These are phyloP conservation scores for Lamprotornis superbus DNA, from an alignment of 2,113 vertebrate genomes.

Conservation along the genomic window DNA sequence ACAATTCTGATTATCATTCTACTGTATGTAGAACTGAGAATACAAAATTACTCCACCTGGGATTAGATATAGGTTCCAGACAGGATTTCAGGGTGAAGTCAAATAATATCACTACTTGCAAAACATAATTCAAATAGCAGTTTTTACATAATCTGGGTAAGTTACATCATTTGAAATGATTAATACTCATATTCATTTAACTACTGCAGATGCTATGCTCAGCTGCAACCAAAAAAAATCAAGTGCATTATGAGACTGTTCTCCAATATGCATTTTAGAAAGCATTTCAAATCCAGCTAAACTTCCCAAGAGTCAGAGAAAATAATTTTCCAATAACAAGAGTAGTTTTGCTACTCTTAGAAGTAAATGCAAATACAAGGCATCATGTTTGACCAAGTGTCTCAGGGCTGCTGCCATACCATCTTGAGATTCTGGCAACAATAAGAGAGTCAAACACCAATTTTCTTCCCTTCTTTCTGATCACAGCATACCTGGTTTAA, in stretches of 20 bases:
- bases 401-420: not conserved
- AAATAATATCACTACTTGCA: not conserved
- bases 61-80: not conserved
- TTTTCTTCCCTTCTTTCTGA: not conserved
- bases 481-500: not conserved
- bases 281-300: not conserved
- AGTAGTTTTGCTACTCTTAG: not conserved
- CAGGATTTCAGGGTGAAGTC: not conserved
- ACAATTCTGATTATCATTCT: not conserved
- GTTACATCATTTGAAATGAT: not conserved
- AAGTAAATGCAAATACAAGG: not conserved
- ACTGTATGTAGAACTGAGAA: not conserved
- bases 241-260: not conserved
- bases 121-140: not conserved
- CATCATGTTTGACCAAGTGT: not conserved
- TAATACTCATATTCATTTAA: not conserved
- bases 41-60: not conserved
- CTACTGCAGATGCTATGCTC: not conserved
- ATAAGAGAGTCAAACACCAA: not conserved
- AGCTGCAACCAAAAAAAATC: not conserved
- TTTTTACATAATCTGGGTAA: not conserved
- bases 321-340: not conserved
- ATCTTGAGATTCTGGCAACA: not conserved
- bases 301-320: not conserved
- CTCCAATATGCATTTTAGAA: not conserved